phyloP scores from a whole-genome alignment of 1,140 invertebrate species.

The Bombus sylvicola region DNA sequence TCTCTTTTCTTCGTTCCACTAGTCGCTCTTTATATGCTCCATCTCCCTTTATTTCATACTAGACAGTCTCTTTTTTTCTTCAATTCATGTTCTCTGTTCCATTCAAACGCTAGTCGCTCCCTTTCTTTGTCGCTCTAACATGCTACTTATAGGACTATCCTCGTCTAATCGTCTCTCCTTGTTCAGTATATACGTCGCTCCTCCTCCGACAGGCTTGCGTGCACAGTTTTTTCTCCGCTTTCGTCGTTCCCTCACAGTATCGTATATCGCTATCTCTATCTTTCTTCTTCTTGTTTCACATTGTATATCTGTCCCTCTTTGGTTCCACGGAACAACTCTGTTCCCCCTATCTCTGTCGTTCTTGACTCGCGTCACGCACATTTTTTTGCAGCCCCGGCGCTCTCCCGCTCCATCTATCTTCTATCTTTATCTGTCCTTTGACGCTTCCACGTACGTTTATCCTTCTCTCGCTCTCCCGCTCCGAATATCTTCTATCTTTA shows the following conservation, averaged over 20 bases:
- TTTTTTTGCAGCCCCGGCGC: not conserved
- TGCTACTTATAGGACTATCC: not conserved
- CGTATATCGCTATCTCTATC: constrained; percentile 23
- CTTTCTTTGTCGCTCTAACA: not conserved
- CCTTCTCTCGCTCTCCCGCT: not conserved
- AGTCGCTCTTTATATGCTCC: not conserved
- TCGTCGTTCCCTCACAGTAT: constrained; percentile 11
- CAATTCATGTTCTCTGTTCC: not conserved
- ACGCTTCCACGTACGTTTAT: not conserved
- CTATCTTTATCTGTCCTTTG: not conserved
- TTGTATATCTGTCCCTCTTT: constrained; percentile 14
- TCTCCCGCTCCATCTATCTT: not conserved
- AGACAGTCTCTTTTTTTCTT: not conserved
- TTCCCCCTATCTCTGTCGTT: constrained; percentile 22
- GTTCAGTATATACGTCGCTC: not conserved
- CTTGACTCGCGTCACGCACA: constrained; percentile 18
- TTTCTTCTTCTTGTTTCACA: not conserved
- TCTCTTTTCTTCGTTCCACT: not conserved
- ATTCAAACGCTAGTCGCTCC: not conserved
- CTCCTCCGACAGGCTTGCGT: constrained; percentile 23
- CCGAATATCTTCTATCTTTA: not conserved
- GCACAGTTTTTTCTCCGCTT: constrained; percentile 16
- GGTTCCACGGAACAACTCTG: constrained; percentile 23
- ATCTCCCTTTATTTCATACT: not conserved
- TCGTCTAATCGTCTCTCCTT: not conserved